Evolutionary conservation across 1,140 invertebrate genomes (phyloP), one percentile per base, ranked within the genome.

Genomic region (Mactra quadrangularis): DNA sequence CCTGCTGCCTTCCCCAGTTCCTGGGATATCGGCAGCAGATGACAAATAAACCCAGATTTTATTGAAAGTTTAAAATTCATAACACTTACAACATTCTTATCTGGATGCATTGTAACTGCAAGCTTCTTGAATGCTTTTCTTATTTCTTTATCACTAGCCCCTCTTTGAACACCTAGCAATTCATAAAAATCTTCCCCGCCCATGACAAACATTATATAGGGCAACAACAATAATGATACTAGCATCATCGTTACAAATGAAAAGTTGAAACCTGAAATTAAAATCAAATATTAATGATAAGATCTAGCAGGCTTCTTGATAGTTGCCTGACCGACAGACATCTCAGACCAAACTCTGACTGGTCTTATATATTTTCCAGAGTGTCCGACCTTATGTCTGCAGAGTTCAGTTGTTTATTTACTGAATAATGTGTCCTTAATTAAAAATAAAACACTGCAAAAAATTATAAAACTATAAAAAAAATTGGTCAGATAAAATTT

Each of bases 91-190:
- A 93, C 94, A 93, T 97, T 97, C 94, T 97, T 97, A 93, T 97
- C 97, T 31, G 97, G 97, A 94, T 97, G 97, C 83, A 95, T 93
- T 85, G 95, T 95, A 3, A 97, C 94, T 3, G 96, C 97, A 35
- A 97, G 88, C 92, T 95, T 96, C 92, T 97, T 97, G 90, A 97
- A 97, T 27, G 96, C 96, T 92, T 95, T 95, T 85, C 96, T 93
- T 72, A 97, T 97, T 90, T 97, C 96, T 90, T 95, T 94, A 68
- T 95, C 94, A 81, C 95, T 94, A 0, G 96, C 96, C 91, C 95
- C 94, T 93, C 95, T 95, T 0, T 94, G 90, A 47, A 97, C 92
- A 15, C 95, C 96, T 38, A 97, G 93, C 59, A 97, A 88, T 86
- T 96, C 94, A 91, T 97, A 97, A 87, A 93, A 95, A 88, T 95